Evolutionary conservation across 2,888 invertebrate genomes (phyloP).

Genomic region (Itoplectis maculator): DNA sequence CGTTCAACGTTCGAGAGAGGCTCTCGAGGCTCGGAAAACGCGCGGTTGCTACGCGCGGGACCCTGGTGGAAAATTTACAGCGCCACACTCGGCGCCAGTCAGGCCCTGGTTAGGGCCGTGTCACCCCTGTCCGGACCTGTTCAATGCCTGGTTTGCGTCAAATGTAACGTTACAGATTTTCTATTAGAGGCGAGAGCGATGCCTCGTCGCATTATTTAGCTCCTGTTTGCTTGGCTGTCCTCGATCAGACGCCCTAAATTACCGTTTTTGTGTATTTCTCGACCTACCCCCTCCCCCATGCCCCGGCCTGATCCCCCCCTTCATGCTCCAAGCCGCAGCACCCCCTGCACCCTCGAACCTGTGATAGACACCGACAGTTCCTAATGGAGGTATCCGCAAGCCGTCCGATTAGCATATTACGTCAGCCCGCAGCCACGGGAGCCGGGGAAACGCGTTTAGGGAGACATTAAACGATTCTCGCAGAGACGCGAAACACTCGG

Average conservation of each 20-base stretch:
- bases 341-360: neutral
- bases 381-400: slow-evolving; percentile 8
- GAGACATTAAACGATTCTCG: slow-evolving; percentile 2
- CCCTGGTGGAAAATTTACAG: no score
- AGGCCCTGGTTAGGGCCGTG: no score
- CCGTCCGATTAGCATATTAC: slow-evolving; percentile 16
- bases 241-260: neutral
- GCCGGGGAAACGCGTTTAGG: neutral
- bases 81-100: no score
- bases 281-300: neutral
- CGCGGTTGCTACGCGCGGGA: no score
- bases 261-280: neutral
- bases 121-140: no score
- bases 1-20: neutral
- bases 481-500: neutral
- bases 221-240: neutral
- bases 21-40: slow-evolving; percentile 10
- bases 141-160: no score
- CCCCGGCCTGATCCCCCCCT: neutral
- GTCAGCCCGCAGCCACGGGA: neutral
- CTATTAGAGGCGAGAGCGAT: no score
- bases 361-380: slow-evolving; percentile 25
- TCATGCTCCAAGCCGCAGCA: neutral
- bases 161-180: no score
- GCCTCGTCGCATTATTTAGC: no score